Conservation (phyloP, 2,888 invertebrate genomes). For the Pristionchus entomophagus region DNA sequence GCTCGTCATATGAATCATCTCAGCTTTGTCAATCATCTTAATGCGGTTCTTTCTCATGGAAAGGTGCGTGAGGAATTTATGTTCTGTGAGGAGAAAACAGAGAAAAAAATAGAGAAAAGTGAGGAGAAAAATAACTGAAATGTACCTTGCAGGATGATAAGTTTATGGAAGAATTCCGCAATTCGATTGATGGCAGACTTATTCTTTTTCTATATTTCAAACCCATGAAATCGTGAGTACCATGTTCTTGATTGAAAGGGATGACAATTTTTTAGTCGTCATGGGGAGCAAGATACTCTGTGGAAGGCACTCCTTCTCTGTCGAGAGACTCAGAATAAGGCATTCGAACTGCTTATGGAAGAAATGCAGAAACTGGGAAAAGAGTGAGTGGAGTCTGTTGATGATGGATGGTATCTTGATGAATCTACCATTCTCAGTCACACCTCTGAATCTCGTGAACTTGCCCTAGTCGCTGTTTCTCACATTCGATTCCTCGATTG, state of each 20-base stretch:
- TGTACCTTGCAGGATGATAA: neutral
- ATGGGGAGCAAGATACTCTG: constrained; percentile 42
- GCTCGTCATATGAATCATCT: constrained; percentile 42
- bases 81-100: too few relatives aligned
- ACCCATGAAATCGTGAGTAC: constrained; percentile 44
- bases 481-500: constrained; percentile 46
- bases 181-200: constrained; percentile 22
- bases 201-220: constrained; percentile 11
- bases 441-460: neutral
- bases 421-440: too few relatives aligned
- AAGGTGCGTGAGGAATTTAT: neutral
- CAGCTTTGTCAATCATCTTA: constrained; percentile 42
- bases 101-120: too few relatives aligned
- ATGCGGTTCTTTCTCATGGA: constrained; percentile 40
- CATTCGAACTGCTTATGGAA: constrained; percentile 46
- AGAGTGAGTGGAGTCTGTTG: neutral
- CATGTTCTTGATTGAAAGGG: neutral
- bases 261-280: neutral
- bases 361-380: constrained; percentile 44
- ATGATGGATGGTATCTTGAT: neutral
- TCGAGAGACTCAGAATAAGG: constrained; percentile 26
- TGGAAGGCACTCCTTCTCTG: constrained; percentile 44
- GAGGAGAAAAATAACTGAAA: neutral
- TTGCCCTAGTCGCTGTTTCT: constrained; percentile 28
- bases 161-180: neutral